phyloP scores from a whole-genome alignment of 1,140 invertebrate species.

The Pseudomyrmex concolor region DNA sequence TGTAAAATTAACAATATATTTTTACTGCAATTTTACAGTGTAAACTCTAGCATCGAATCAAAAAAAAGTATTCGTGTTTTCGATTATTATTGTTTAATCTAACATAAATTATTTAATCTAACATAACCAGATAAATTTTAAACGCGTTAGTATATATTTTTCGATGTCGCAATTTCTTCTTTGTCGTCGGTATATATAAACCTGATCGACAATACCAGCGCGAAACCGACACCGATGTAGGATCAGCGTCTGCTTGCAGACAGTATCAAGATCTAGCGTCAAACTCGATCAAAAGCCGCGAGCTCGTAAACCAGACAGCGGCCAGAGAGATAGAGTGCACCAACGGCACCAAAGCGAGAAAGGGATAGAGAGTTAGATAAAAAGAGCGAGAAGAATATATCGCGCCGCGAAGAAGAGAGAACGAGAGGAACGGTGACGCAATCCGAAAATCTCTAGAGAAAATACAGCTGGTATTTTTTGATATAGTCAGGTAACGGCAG shows the following conservation, averaged over 20 bases:
- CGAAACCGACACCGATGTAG: constrained; percentile 78
- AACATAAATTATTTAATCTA: too few relatives aligned
- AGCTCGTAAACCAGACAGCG: constrained; percentile 51
- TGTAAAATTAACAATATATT: not conserved
- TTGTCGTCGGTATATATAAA: constrained; percentile 49
- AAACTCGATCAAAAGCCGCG: constrained; percentile 79
- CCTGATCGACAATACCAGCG: constrained; percentile 72
- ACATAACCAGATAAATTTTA: too few relatives aligned
- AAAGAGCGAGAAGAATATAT: constrained; percentile 8
- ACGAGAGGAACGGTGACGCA: constrained; percentile 51
- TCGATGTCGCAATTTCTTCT: constrained; percentile 14
- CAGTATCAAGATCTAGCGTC: constrained; percentile 82
- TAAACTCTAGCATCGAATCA: too few relatives aligned
- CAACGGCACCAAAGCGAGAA: constrained; percentile 19
- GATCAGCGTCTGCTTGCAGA: constrained; percentile 76
- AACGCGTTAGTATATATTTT: not conserved
- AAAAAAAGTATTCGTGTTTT: too few relatives aligned
- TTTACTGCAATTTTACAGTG: not conserved
- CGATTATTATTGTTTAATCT: not conserved
- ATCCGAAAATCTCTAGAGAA: constrained; percentile 82
- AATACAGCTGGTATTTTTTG: constrained; percentile 80
- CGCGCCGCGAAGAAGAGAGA: constrained; percentile 8
- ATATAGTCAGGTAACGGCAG: constrained; percentile 63
- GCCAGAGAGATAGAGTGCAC: constrained; percentile 29
- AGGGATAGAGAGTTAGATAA: constrained; percentile 18